Conservation (phyloP, 2,797 vertebrate genomes). For the Coracias cyanogaster region DNA sequence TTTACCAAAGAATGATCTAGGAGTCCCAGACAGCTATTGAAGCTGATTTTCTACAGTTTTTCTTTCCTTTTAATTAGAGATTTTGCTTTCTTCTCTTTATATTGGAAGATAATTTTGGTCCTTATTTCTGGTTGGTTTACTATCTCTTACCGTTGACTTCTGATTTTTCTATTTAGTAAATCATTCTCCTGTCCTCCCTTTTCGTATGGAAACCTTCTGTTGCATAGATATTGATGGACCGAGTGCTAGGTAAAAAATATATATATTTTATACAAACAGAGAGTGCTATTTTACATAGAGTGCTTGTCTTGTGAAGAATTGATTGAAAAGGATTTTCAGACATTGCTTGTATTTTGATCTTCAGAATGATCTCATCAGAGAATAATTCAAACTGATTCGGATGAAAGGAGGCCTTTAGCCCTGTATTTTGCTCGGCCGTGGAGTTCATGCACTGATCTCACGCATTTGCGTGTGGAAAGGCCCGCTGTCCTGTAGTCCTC, state of each 20-base stretch:
- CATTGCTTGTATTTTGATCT: neutral
- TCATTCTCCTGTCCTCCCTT: neutral
- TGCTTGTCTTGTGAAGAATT: neutral
- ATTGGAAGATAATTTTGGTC: neutral
- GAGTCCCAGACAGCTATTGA: neutral
- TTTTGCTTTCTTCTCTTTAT: neutral
- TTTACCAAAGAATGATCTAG: neutral
- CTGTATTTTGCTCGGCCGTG: neutral
- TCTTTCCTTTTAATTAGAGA: neutral
- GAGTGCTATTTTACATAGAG: neutral
- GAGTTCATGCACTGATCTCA: neutral
- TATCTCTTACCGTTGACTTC: neutral
- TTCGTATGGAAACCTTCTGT: neutral
- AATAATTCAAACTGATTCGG: neutral
- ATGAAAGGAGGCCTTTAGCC: neutral
- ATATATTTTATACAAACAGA: neutral
- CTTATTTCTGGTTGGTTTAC: neutral
- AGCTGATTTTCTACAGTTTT: neutral
- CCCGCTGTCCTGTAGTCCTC: neutral
- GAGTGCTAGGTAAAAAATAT: neutral
- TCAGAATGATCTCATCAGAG: neutral
- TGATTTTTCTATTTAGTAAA: neutral
- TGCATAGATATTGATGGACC: neutral
- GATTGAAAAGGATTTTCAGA: neutral
- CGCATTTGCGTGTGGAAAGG: neutral